Base-by-base conservation (phyloP, 2,888 invertebrate species). In the Latheticus oryzae region DNA sequence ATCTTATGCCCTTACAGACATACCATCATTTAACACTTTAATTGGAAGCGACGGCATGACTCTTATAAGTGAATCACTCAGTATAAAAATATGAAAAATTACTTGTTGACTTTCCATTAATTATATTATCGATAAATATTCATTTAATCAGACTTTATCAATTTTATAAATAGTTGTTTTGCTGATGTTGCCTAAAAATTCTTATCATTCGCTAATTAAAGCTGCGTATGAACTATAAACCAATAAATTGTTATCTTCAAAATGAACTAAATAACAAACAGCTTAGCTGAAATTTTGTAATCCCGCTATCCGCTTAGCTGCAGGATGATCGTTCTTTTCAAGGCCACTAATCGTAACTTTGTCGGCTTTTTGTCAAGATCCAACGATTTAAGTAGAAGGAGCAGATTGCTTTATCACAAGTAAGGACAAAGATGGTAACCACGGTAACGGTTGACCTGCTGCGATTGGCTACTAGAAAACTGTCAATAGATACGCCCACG, bases 401-500 rank as follows among this genome's bases (percentile, higher is more conserved):
- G 47, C 62, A 50, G 62, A 55, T 55, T 55, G 65, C 65, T 70
- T 69, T 69, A 71, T 70, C 68, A 66, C 60, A 66, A 66, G 62
- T 67, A 68, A 70, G 69, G 68, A 71, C 71, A 74, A 73, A 72
- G 73, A 72, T 70, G 71, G 75, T 75, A 72, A 71, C 75, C 72
- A 71, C 67, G 73, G 73, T 69, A 72, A 75, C 75, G 65, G 69
- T 68, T 74, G 73, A 75, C 74, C 73, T 69, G 72, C 64, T 69
- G 68, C 69, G 70, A 75, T 75, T 75, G 75, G 75, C 72, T 72
- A 73, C 73, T 72, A 72, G 73, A 75, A 75, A 73, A 71, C 73
- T 75, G 73, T 75, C 75, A 72, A 74, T 74, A 75, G 73, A 71
- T 72, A 73, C 75, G 73, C 75, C 73, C 75, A 71, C 73, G 53